Base-by-base conservation (phyloP, 2,888 invertebrate species). In the Lissonota sp. region DNA sequence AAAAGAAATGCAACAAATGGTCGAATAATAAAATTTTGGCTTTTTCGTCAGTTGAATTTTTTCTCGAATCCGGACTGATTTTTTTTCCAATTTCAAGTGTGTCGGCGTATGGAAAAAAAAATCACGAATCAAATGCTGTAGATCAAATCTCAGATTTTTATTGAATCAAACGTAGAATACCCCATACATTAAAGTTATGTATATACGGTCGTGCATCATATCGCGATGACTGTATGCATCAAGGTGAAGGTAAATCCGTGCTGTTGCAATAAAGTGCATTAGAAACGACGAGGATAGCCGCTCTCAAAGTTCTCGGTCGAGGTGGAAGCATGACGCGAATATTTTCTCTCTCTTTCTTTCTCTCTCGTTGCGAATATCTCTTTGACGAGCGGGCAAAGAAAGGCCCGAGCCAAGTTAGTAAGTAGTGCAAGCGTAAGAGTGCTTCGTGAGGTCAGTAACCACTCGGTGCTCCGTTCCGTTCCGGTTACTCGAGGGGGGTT, bases 371-470 rank as follows among this genome's bases (percentile, higher is more conserved):
- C 69, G 60, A 12, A 75, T 60, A 75, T 53, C 75, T 53, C 75
- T 53, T 53, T 69, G 75, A 75, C 83, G 85, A 84, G 76, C 79
- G 81, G 62, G 86, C 82, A 85, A 86, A 85, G 87, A 87, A 87
- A 87, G 86, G 87, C 85, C 85, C 87, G 86, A 85, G 87, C 85
- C 86, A 88, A 87, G 88, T 87, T 88, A 90, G 91, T 91, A 92
- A 92, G 92, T 92, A 92, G 91, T 92, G 92, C 92, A 91, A 92
- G 91, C 91, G 91, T 91, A 92, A 91, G 90, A 91, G 91, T 91
- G 89, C 90, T 90, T 87, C 84, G 82, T 80, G 83, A 87, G 86
- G 89, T 88, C 87, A 86, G 86, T 86, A 85, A 86, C 86, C 86
- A 86, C 84, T 84, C 82, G 85, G 83, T 80, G 83, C 83, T 84